Conservation (phyloP, 2,888 invertebrate species). For the Bellardia bayeri region DNA sequence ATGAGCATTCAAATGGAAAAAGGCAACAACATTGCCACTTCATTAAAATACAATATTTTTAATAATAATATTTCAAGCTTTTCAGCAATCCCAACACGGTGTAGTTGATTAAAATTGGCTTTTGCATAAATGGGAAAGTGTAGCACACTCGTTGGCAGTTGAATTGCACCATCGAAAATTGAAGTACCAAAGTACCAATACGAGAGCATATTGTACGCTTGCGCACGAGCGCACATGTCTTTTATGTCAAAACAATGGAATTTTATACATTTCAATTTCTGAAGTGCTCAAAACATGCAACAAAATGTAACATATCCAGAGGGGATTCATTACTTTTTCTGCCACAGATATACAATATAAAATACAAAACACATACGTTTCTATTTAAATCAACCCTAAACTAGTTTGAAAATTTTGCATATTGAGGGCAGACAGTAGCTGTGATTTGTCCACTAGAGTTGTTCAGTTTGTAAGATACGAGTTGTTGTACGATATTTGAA, state of each 20-base stretch:
- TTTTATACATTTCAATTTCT: slow-evolving; percentile 67
- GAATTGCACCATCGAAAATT: slow-evolving; percentile 23
- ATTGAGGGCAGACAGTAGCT: slow-evolving; percentile 42
- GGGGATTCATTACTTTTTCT: slow-evolving; percentile 21
- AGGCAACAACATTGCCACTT: slow-evolving; percentile 67
- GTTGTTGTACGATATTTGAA: slow-evolving; percentile 62
- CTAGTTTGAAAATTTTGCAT: slow-evolving; percentile 58
- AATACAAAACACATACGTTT: slow-evolving; percentile 30
- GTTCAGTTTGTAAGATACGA: slow-evolving; percentile 9
- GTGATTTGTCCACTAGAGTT: slow-evolving; percentile 67
- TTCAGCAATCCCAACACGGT: slow-evolving; percentile 21
- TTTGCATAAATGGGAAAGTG: slow-evolving; percentile 47
- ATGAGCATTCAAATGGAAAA: slow-evolving; percentile 57
- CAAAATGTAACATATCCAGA: slow-evolving; percentile 68
- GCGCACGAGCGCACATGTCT: slow-evolving; percentile 75
- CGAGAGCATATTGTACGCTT: slow-evolving; percentile 41
- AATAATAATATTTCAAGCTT: slow-evolving; percentile 37
- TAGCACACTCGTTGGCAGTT: slow-evolving; percentile 1
- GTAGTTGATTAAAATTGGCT: slow-evolving; percentile 67
- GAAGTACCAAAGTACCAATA: slow-evolving; percentile 2
- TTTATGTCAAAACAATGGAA: slow-evolving; percentile 77
- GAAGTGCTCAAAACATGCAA: slow-evolving; percentile 47
- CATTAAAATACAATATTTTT: slow-evolving; percentile 72
- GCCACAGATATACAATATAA: background rate
- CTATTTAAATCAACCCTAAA: slow-evolving; percentile 59